Evolutionary conservation across 1,140 invertebrate species (phyloP).

Genomic region (Leptinotarsa undecemlineata): DNA sequence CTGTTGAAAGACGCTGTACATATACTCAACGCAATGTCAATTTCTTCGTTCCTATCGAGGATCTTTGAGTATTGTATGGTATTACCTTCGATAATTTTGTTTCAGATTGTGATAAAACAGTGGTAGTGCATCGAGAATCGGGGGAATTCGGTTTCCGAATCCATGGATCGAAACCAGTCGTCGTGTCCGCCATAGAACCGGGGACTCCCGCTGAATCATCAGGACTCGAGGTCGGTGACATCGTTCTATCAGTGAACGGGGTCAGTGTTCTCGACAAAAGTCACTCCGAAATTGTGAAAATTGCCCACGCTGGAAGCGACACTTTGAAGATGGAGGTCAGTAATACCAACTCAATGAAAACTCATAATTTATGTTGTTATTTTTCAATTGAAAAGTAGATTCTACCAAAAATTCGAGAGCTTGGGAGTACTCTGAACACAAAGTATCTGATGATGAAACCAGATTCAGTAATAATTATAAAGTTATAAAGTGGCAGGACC

Average conservation of each 20-base stretch:
- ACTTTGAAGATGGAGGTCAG: constrained; percentile 79
- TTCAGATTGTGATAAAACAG: constrained; percentile 84
- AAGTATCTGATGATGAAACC: too few species aligned
- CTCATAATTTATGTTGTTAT: background rate
- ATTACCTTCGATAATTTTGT: background rate
- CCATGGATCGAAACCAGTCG: constrained; percentile 91
- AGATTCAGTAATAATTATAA: too few species aligned
- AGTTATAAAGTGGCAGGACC: too few species aligned
- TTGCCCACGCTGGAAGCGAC: constrained; percentile 86
- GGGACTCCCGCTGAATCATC: constrained; percentile 88
- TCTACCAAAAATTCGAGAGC: too few species aligned
- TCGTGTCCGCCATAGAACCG: constrained; percentile 92
- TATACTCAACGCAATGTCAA: too few species aligned
- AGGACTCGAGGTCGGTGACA: constrained; percentile 91
- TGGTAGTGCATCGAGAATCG: constrained; percentile 77
- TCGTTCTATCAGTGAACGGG: constrained; percentile 89
- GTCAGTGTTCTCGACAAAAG: constrained; percentile 87
- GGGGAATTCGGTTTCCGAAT: constrained; percentile 96
- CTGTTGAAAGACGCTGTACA: too few species aligned
- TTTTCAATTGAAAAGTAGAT: too few species aligned
- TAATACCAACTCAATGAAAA: background rate
- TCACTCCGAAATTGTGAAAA: constrained; percentile 92
- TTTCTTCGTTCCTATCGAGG: too few species aligned
- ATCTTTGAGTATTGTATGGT: too few species aligned
- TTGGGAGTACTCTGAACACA: too few species aligned